Base-by-base conservation (phyloP, 2,888 invertebrate species). In the Cyclophora punctaria region DNA sequence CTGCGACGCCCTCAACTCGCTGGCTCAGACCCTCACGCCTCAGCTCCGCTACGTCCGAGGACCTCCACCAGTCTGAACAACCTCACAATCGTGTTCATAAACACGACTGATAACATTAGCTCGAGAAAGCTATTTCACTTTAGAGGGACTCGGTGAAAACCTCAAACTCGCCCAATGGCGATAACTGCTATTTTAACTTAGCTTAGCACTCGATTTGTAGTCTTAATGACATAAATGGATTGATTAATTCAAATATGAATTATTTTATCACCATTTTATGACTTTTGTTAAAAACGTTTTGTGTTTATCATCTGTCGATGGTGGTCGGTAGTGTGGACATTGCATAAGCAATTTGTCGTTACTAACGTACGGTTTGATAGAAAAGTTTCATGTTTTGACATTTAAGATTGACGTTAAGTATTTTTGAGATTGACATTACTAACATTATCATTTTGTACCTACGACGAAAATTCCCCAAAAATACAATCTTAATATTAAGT, bases 41-140 rank as follows among this genome's bases (percentile, higher is more conserved):
- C 94, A 95, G 68, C 86, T 96, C 51, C 92, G 93, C 63, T 95
- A 95, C 76, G 91, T 95, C n/a, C 91, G 93, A 54, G 95, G 95
- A 57, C 95, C 95, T 6, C 95, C 95, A 33, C 95, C 96, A 5
- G 91, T 94, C 62, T 95, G 90, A 91, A 74, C 57, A 48, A 52
- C 7, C 47, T 48, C 54, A 50, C 40, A 48, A 50, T 46, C 7
- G 71, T 70, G 64, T 69, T 67, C 54, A 44, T 47, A 48, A 58
- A 51, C 53, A 47, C 43, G 46, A 48, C 20, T 48, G 47, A 45
- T 47, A 35, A 48, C 46, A 35, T 35, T 45, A 20, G 49, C 44
- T 49, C 43, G 41, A 42, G 51, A 47, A 44, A 44, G 34, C 34
- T 20, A 33, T 44, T 33, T 44, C 7, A 3, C 34, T 20, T 20